phyloP scores from a whole-genome alignment of 2,113 vertebrate genomes.

The human region GRCh38 chr4:24097501-24098000 shows the following conservation, averaged over 20 bases:
- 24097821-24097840: not conserved
- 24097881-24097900: not conserved
- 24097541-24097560: not conserved
- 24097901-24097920: not conserved
- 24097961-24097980: not conserved
- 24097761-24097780: not conserved
- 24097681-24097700: not conserved
- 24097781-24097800: not conserved
- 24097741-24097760: not conserved
- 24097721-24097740: not conserved
- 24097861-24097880: not conserved
- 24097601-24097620: not conserved
- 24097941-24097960: not conserved
- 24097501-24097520: not conserved
- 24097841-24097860: fast-evolving
- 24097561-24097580: not conserved
- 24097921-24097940: not conserved
- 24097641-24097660: not conserved
- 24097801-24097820: not conserved
- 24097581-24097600: not conserved
- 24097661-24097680: not conserved
- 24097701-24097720: not conserved
- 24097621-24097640: not conserved
- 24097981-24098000: not conserved
- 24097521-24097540: not conserved